Evolutionary conservation across 2,888 invertebrate genomes (phyloP).

Genomic region (Penaeus monodon): DNA sequence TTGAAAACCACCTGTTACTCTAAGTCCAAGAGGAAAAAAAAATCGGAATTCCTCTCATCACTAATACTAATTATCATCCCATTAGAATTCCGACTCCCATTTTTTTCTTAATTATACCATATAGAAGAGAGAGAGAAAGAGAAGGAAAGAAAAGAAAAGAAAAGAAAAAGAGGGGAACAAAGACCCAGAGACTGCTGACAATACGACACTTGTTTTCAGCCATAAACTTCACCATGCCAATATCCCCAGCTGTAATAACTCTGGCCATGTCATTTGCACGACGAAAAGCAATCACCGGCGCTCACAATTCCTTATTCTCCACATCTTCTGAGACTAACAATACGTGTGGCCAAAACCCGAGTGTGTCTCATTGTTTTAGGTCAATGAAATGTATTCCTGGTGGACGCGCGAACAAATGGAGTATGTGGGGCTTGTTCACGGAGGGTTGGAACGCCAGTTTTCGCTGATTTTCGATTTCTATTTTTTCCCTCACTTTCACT

Average conservation of each 20-base stretch:
- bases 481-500: constrained; percentile 13
- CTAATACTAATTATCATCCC: too few relatives aligned
- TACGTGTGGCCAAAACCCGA: constrained; percentile 35
- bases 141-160: too few relatives aligned
- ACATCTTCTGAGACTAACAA: constrained; percentile 32
- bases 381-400: constrained; percentile 56
- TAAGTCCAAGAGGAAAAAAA: too few relatives aligned
- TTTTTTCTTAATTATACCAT: too few relatives aligned
- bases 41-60: too few relatives aligned
- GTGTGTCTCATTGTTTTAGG: constrained; percentile 49
- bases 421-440: constrained; percentile 52
- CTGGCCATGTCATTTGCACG: constrained; percentile 53
- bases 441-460: background rate
- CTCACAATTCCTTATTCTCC: constrained; percentile 51
- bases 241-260: constrained; percentile 47
- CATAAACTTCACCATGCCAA: constrained; percentile 47
- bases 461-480: background rate
- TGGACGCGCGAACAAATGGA: constrained; percentile 47
- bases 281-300: constrained; percentile 52
- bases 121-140: too few relatives aligned
- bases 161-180: background rate
- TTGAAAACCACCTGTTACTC: too few relatives aligned
- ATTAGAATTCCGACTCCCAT: too few relatives aligned
- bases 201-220: constrained; percentile 19
- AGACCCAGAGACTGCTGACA: background rate